Evolutionary conservation across 2,113 vertebrate species (phyloP).

Genomic region (Pterocles gutturalis): DNA sequence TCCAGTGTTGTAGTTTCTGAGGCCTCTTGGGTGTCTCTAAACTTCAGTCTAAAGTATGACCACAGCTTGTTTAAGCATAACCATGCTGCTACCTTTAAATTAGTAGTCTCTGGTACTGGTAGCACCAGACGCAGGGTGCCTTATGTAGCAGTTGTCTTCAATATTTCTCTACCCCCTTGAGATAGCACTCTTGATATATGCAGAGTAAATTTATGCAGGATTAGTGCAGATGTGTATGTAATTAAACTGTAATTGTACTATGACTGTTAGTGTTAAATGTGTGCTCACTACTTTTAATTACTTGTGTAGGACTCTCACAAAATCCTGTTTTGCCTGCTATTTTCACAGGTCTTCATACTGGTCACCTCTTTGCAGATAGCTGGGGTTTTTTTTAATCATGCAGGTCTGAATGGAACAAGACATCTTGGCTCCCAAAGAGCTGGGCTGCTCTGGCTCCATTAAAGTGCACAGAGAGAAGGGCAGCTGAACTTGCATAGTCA

Average conservation of each 20-base stretch:
- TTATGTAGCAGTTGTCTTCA: not conserved
- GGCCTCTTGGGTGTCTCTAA: not conserved
- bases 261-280: not conserved
- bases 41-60: not conserved
- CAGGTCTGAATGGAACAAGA: not conserved
- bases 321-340: not conserved
- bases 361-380: not conserved
- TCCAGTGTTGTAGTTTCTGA: not conserved
- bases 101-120: not conserved
- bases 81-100: not conserved
- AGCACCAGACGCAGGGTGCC: not conserved
- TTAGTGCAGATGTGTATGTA: not conserved
- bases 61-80: not conserved
- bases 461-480: not conserved
- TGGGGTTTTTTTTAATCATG: not conserved
- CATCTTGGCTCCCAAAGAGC: not conserved
- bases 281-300: not conserved
- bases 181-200: not conserved
- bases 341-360: not conserved
- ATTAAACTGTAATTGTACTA: not conserved
- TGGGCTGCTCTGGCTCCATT: not conserved
- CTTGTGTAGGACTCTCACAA: not conserved
- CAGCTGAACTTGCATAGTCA: not conserved
- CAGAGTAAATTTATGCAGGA: not conserved
- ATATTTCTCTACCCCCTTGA: not conserved